Percentiles rank a stretch among this genome's conserved stretches.
Evolutionary conservation across 2,113 vertebrate species (phyloP).

Genomic region (Gymnorhina tibicen): DNA sequence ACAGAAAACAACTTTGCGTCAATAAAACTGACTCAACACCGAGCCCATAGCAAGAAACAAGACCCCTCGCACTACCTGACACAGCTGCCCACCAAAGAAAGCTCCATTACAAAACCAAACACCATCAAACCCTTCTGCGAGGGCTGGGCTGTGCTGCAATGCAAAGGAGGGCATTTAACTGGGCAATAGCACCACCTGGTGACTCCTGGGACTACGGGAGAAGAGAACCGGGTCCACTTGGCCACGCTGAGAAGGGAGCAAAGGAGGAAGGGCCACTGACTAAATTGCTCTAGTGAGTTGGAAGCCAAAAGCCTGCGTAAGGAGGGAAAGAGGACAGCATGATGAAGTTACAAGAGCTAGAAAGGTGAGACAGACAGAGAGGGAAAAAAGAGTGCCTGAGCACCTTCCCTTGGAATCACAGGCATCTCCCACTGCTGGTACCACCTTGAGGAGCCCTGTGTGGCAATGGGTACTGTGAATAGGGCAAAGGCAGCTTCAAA

Average conservation of each 20-base stretch:
- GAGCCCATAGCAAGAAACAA: neutral
- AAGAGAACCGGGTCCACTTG: neutral
- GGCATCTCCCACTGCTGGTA: neutral
- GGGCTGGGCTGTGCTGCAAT: neutral
- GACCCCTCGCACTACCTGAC: fast-evolving
- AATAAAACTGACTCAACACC: neutral
- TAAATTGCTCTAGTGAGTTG: fast-evolving
- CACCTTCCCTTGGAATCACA: neutral
- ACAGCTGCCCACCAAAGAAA: neutral
- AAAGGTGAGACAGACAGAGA: neutral
- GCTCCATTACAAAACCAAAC: neutral
- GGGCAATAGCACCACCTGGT: slow-evolving; percentile 58
- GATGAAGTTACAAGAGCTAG: neutral
- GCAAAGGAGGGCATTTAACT: neutral
- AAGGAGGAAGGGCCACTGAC: neutral
- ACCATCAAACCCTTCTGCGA: fast-evolving
- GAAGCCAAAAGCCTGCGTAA: neutral
- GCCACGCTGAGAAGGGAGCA: fast-evolving
- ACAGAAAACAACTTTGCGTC: neutral
- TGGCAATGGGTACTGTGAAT: neutral
- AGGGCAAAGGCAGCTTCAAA: neutral
- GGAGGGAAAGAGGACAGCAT: neutral
- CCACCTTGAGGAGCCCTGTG: neutral
- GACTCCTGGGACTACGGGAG: neutral
- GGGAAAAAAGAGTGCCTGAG: neutral